Evolutionary conservation across 1,140 invertebrate species (phyloP), one percentile per base, ranked within the genome.

Genomic region (Leptoteleia sp.): DNA sequence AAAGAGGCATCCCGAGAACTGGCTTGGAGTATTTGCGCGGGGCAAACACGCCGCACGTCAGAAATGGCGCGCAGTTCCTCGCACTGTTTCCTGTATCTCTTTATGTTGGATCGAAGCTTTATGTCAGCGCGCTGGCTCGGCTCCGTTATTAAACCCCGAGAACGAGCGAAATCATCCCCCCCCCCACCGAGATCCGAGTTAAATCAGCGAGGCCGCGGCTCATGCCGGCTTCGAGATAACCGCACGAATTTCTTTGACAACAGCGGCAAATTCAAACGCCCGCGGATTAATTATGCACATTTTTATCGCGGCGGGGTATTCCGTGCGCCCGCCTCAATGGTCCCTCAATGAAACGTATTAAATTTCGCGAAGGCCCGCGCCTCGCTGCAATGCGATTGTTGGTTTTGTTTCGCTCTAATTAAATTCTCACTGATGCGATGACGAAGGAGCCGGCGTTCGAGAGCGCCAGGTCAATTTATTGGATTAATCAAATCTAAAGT

Each of bases 121-220:
- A 59, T 22, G 29, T 59, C 67, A 57, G 27, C 6, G 22, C 22
- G 22, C 22, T 25, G 3, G 22, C 31, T 40, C 13, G 19, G 59
- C 64, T 42, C 43, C 42, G 70, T 83, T 84, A 85, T 83, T 80
- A 84, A 84, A 79, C 59, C 78, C 64, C 55, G 25, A 52, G 67
- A 59, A 73, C 50, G 33, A 65, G 38, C 27, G 31, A 79, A 81
- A 76, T 55, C 59, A 77, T 82, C 77, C 73, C 45, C 37, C n/a
- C 5, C 81, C 77, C 73, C 45, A 31, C n/a, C 5, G 13, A 19
- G 13, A 48, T 25, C 35, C 50, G 38, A 59, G 62, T 52, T 35
- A 54, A 62, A 62, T 35, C 42, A 33, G 31, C 43, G 22, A 29
- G 7, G 1, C 27, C 3, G 27, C 61, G 48, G 52, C 67, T 70